Conservation (phyloP, 2,888 invertebrate genomes). For the Euplexia lucipara region DNA sequence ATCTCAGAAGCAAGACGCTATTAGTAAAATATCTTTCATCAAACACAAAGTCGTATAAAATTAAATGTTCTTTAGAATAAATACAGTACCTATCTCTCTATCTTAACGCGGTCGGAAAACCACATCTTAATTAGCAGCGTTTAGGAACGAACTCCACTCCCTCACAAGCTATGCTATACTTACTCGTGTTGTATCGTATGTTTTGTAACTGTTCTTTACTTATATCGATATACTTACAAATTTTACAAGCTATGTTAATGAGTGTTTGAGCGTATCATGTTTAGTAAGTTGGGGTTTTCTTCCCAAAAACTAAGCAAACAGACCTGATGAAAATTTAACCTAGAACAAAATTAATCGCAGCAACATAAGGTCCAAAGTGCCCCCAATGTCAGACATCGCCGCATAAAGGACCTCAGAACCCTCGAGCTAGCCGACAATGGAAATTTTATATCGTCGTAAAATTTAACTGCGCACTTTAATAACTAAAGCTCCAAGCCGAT, state of each 20-base stretch:
- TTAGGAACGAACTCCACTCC: conserved; percentile 35
- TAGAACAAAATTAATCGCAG: conserved; percentile 54
- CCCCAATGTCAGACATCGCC: conserved; percentile 65
- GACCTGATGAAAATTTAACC: conserved; percentile 29
- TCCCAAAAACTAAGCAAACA: conserved; percentile 4
- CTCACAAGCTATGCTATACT: conserved; percentile 34
- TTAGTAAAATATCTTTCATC: conserved; percentile 29
- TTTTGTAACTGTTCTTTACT: background rate
- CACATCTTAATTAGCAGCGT: conserved; percentile 55
- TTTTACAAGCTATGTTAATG: background rate
- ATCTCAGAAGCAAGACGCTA: conserved; percentile 3
- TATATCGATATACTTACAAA: conserved; percentile 2
- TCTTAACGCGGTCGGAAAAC: conserved; percentile 47
- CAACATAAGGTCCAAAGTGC: conserved; percentile 64
- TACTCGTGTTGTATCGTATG: background rate
- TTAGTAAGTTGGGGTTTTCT: background rate
- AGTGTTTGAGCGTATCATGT: background rate
- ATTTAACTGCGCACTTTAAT: conserved; percentile 88
- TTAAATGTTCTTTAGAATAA: conserved; percentile 41
- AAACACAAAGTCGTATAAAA: conserved; percentile 33
- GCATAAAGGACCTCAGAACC: conserved; percentile 75
- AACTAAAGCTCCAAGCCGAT: conserved; percentile 87
- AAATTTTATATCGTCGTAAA: conserved; percentile 86
- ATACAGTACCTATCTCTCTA: conserved; percentile 41
- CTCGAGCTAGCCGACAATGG: conserved; percentile 80